These are phyloP conservation scores for Phyllotis vaccarum DNA, from an alignment of 2,797 vertebrate genomes.

Conservation along the genomic window DNA sequence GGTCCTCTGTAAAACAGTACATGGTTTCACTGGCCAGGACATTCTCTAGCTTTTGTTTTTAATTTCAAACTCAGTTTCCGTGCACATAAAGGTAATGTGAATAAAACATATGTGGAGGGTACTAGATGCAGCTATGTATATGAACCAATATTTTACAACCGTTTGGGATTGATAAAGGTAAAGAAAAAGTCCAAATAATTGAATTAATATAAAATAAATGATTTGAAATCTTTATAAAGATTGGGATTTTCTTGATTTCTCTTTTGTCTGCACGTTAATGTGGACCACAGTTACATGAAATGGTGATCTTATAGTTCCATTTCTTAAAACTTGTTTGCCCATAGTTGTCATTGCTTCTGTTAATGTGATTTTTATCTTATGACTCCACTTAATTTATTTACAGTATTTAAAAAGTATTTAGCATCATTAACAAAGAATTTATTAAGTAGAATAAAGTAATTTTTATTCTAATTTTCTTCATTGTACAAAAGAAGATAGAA, in stretches of 20 bases:
- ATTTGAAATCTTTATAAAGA: neutral
- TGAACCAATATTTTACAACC: neutral
- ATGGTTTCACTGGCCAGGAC: neutral
- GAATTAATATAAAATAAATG: neutral
- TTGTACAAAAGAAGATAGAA: no score
- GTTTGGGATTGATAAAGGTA: neutral
- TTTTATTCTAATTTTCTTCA: no score
- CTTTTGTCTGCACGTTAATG: neutral
- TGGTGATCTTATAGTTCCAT: neutral
- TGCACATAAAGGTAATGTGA: neutral
- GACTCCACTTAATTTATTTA: neutral
- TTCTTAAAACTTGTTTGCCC: neutral
- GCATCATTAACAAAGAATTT: no score
- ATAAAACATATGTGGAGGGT: neutral
- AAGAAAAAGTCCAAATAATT: neutral
- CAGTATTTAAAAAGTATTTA: no score
- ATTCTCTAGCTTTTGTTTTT: neutral
- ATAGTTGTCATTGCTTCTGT: neutral
- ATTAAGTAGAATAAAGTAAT: no score
- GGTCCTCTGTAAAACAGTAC: neutral
- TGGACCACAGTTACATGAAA: neutral
- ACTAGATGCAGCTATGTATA: neutral
- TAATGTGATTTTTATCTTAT: neutral
- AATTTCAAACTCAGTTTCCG: neutral
- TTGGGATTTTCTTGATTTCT: neutral